These are phyloP conservation scores for Drosophila repleta DNA, from an alignment of 1,140 invertebrate species.

Conservation along the genomic window DNA sequence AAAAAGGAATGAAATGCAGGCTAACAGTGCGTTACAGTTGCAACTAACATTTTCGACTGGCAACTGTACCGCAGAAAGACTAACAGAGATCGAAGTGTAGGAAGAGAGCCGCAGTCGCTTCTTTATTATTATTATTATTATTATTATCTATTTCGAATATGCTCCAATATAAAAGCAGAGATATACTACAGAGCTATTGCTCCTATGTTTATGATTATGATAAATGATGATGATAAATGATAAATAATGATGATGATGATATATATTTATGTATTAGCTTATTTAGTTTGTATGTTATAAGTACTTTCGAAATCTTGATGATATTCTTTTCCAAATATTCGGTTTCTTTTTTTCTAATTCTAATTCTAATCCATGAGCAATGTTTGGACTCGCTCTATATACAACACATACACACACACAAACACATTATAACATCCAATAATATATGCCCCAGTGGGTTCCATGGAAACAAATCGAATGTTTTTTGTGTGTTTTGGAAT, in stretches of 20 bases:
- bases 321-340: conserved; percentile 46
- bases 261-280: conserved; percentile 73
- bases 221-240: conserved; percentile 43
- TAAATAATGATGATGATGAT: conserved; percentile 29
- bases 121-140: conserved; percentile 12
- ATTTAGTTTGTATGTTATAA: conserved; percentile 70
- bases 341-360: conserved; percentile 41
- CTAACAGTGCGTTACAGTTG: conserved; percentile 25
- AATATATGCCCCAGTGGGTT: conserved; percentile 79
- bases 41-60: conserved; percentile 13
- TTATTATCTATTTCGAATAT: conserved; percentile 37
- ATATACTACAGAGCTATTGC: conserved; percentile 39
- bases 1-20: conserved; percentile 12
- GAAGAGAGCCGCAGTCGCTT: conserved; percentile 21
- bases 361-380: conserved; percentile 43
- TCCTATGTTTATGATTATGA: conserved; percentile 40
- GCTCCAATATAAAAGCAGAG: conserved; percentile 46
- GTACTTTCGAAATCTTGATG: conserved; percentile 66
- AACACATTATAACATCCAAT: conserved; percentile 63
- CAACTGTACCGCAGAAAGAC: conserved; percentile 23
- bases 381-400: conserved; percentile 30
- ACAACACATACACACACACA: conserved; percentile 18
- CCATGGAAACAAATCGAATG: conserved; percentile 64
- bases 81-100: conserved; percentile 22
- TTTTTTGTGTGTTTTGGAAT: conserved; percentile 6